A percentile compares a stretch with the other conserved stretches of the same genome.
These are phyloP conservation scores for Lepidonotus clava DNA, from an alignment of 2,888 invertebrate genomes.

Conservation along the genomic window DNA sequence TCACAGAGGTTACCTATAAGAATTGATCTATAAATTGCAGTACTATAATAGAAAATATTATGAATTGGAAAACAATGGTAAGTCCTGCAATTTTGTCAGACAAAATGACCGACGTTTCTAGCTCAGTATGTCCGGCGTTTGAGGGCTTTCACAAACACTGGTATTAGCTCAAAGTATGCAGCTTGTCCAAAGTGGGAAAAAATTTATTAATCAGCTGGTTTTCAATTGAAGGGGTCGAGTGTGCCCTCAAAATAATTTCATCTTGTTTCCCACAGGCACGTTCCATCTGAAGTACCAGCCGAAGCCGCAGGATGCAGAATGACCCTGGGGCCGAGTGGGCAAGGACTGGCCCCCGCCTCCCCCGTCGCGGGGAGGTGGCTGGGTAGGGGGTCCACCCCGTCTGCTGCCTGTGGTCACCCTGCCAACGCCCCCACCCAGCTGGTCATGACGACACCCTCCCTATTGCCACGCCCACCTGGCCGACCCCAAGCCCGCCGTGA, in stretches of 20 bases:
- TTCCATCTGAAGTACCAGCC: conserved; percentile 35
- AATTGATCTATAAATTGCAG: no score
- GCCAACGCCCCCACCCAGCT: conserved; percentile 10
- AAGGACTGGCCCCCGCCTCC: conserved; percentile 31
- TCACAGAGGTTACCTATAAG: no score
- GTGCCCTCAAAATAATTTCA: neutral
- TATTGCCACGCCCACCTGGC: neutral
- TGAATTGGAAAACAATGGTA: no score
- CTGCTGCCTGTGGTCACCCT: neutral
- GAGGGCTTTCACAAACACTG: no score
- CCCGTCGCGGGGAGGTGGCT: neutral
- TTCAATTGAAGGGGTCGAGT: neutral
- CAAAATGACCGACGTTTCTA: no score
- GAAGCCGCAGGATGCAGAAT: conserved; percentile 34
- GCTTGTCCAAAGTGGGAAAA: no score
- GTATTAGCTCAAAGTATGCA: no score
- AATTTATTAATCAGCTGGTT: neutral
- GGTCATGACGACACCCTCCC: conserved; percentile 8
- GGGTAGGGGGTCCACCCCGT: conserved; percentile 30
- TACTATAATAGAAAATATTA: no score
- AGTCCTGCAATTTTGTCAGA: no score
- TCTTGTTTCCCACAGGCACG: neutral
- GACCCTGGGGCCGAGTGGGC: conserved; percentile 45
- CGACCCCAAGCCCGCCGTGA: neutral
- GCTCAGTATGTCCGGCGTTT: no score